Evolutionary conservation across 2,797 vertebrate species (phyloP).

Genomic region (Sus cebifrons): DNA sequence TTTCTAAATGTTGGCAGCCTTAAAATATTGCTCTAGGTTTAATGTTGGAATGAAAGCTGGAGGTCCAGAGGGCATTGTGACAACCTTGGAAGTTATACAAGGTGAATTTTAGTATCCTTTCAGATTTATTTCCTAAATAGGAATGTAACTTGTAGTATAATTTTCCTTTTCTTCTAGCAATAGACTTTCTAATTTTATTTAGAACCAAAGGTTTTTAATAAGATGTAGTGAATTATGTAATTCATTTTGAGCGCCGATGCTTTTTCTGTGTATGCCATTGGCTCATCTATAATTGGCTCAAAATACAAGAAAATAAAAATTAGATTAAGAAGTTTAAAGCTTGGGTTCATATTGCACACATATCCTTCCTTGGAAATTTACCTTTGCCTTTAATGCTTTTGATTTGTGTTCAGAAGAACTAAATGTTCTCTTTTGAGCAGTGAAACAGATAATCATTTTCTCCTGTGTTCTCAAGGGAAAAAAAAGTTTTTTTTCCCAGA

Average conservation of each 20-base stretch:
- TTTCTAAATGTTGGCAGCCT: neutral
- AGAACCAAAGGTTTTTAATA: conserved; percentile 10
- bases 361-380: neutral
- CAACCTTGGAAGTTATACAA: neutral
- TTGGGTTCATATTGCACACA: neutral
- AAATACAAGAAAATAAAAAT: conserved; percentile 21
- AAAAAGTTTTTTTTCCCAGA: neutral
- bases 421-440: neutral
- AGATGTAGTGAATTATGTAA: neutral
- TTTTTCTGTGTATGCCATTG: neutral
- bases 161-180: neutral
- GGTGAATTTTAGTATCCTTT: conserved; percentile 16
- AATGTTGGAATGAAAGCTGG: neutral
- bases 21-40: neutral
- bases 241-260: neutral
- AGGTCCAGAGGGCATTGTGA: neutral
- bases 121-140: neutral
- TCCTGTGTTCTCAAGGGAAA: conserved; percentile 3
- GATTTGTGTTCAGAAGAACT: neutral
- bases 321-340: neutral
- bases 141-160: neutral
- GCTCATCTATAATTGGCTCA: neutral
- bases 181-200: conserved; percentile 30
- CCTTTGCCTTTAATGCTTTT: conserved; percentile 3
- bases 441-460: conserved; percentile 19